phyloP scores from a whole-genome alignment of 1,140 invertebrate species.

The Drosophila yakuba region DNA sequence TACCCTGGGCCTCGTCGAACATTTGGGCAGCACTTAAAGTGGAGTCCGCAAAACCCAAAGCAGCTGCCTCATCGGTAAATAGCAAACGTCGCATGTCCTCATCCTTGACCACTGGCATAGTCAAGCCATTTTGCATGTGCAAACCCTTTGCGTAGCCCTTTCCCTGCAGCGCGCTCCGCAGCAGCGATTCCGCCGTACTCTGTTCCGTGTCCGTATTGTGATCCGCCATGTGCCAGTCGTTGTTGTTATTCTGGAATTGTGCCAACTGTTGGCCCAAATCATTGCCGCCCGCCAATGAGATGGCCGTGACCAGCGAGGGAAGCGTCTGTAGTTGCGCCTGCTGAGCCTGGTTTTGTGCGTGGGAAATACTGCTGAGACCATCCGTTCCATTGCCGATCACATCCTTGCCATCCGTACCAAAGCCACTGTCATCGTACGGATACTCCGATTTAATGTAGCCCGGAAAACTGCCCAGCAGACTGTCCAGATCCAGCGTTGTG shows the following conservation, averaged over 20 bases:
- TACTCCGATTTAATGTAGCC: constrained; percentile 88
- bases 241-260: constrained; percentile 90
- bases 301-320: constrained; percentile 83
- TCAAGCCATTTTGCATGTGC: constrained; percentile 86
- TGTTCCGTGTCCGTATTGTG: constrained; percentile 88
- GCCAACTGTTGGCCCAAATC: constrained; percentile 77
- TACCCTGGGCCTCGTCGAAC: constrained; percentile 77
- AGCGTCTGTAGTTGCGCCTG: constrained; percentile 71
- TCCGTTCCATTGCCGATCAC: constrained; percentile 56
- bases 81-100: constrained; percentile 85
- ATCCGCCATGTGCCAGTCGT: constrained; percentile 91
- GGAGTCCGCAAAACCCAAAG: constrained; percentile 79
- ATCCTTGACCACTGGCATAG: constrained; percentile 85
- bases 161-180: constrained; percentile 92
- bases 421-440: constrained; percentile 89
- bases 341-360: constrained; percentile 33
- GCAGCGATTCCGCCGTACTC: constrained; percentile 89
- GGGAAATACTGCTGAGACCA: constrained; percentile 65
- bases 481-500: constrained; percentile 87
- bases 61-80: constrained; percentile 80
- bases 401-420: constrained; percentile 88
- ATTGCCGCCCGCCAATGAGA: constrained; percentile 85
- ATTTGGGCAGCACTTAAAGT: constrained; percentile 74
- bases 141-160: constrained; percentile 86
- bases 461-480: constrained; percentile 87